Base-by-base conservation (phyloP, 2,888 invertebrate genomes). In the Mylabris sibirica region DNA sequence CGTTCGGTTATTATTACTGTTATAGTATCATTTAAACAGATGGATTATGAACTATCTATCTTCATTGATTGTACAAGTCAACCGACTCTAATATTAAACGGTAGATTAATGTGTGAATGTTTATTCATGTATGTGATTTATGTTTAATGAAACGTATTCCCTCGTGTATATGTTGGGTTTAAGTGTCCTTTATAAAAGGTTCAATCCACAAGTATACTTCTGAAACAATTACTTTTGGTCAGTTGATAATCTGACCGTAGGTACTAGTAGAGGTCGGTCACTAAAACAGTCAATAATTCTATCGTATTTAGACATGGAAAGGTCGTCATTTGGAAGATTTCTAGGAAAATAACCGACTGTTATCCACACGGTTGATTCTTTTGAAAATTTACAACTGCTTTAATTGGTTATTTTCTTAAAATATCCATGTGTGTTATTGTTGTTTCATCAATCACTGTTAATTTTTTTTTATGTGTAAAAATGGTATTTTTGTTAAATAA, bases 91-190 rank as follows among this genome's bases (percentile, higher is more conserved):
- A 57, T 24, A 57, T 14, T 12, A 57, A 57, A 57, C 57, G 34
- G 8, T 26, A 22, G 41, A 62, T 62, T 41, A 41, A 62, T 62
- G 9, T n/a, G 8, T 38, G 41, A 41, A 38, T 38, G 17, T 62
- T 30, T 22, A 62, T 62, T 62, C 62, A 62, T 41, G 62, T 35
- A 62, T 44, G 41, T 62, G 22, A 62, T 62, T 34, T 35, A 35
- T 34, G 62, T 44, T 62, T 11, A 41, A 62, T 62, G 62, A 41
- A 41, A 20, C 41, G 41, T 6, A 20, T 11, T 26, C n/a, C 4
- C 12, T 0, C n/a, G 12, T 41, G n/a, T 44, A 6, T 38, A 44
- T 38, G 17, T 41, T 0, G 24, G 11, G 22, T 26, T 61, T 5
- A 34, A 12, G 3, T 41, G 41, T 38, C 30, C n/a, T 61, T 41